These are phyloP conservation scores for Spondyliosoma cantharus DNA, from an alignment of 2,797 vertebrate genomes.

Conservation along the genomic window DNA sequence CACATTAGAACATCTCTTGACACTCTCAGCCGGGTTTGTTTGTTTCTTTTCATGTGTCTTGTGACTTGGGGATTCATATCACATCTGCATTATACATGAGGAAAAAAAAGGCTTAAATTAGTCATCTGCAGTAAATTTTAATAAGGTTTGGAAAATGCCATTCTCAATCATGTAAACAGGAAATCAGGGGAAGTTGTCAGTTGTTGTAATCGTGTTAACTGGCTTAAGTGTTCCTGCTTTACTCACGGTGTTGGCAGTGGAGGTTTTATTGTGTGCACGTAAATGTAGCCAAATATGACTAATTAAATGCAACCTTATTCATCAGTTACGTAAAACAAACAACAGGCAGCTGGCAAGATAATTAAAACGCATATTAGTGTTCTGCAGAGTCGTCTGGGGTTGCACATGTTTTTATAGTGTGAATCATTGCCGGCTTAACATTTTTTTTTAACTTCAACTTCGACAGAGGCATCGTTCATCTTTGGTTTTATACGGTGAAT, in stretches of 20 bases:
- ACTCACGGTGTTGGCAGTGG: slow-evolving; percentile 31
- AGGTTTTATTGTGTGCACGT: slow-evolving; percentile 36
- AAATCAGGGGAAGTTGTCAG: slow-evolving; percentile 32
- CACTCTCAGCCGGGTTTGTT: not conserved
- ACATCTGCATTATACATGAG: slow-evolving; percentile 11
- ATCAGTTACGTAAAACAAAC: slow-evolving; percentile 61
- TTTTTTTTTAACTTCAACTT: not conserved
- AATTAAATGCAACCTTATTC: slow-evolving; percentile 55
- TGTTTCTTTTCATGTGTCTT: not conserved
- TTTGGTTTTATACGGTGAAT: not conserved
- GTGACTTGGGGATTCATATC: slow-evolving; percentile 24
- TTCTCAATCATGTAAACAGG: slow-evolving; percentile 39
- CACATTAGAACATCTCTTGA: not conserved
- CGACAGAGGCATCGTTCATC: slow-evolving; percentile 1
- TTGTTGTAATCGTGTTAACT: slow-evolving; percentile 41
- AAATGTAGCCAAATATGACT: slow-evolving; percentile 54
- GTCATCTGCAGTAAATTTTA: slow-evolving; percentile 13
- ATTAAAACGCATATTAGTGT: slow-evolving; percentile 42
- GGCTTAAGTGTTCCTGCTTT: slow-evolving; percentile 45
- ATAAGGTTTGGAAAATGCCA: slow-evolving; percentile 20
- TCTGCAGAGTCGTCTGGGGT: slow-evolving; percentile 28
- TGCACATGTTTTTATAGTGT: slow-evolving; percentile 30
- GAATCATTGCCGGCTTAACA: slow-evolving; percentile 26
- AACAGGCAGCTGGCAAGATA: slow-evolving; percentile 54
- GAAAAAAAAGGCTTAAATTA: slow-evolving; percentile 18